Percentiles rank a stretch among this genome's conserved stretches.
Evolutionary conservation across 2,797 vertebrate species (phyloP).

Genomic region (Melanotaenia parkinsoni): DNA sequence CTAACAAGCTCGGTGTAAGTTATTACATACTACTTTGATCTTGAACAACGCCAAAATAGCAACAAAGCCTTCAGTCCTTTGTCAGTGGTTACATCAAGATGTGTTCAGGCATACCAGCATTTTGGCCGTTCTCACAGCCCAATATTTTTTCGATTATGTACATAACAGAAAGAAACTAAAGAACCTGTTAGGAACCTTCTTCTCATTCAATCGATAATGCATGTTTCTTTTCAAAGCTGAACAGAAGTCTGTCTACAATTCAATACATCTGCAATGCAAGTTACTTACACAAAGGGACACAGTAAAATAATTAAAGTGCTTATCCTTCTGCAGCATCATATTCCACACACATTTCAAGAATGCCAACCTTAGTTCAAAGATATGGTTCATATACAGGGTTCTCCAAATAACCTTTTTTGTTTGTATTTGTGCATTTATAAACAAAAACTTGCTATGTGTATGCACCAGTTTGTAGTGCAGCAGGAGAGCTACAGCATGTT

Average conservation of each 20-base stretch:
- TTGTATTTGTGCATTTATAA: slow-evolving; percentile 4
- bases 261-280: not conserved
- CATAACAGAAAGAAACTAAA: not conserved
- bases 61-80: not conserved
- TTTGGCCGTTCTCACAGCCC: not conserved
- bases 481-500: slow-evolving; percentile 34
- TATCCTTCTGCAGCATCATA: not conserved
- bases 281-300: not conserved
- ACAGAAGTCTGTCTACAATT: not conserved
- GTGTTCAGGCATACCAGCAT: not conserved
- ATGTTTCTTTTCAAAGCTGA: slow-evolving; percentile 9
- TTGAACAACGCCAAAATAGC: not conserved
- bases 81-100: not conserved
- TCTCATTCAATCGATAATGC: not conserved
- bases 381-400: not conserved
- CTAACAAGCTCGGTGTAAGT: not conserved
- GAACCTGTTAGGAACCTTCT: not conserved
- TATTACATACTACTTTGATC: not conserved
- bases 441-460: slow-evolving; percentile 5
- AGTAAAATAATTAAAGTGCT: not conserved
- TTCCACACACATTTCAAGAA: not conserved
- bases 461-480: slow-evolving; percentile 33
- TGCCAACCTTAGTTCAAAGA: not conserved
- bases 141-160: not conserved
- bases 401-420: slow-evolving; percentile 9